phyloP scores from a whole-genome alignment of 2,113 vertebrate species.

The Bos indicus region DNA sequence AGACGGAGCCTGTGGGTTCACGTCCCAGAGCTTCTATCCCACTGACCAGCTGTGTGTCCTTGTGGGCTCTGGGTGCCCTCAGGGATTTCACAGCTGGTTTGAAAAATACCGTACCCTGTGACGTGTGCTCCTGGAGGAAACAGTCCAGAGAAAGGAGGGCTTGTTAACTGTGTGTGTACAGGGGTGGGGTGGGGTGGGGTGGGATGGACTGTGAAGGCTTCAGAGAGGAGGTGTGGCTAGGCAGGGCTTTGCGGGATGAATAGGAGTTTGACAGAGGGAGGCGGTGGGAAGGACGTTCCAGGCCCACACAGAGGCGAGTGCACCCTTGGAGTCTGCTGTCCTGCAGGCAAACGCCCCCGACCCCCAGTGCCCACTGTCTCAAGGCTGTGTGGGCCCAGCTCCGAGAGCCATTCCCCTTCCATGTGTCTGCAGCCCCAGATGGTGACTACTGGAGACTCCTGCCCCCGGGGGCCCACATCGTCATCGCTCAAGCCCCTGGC shows the following conservation, averaged over 20 bases:
- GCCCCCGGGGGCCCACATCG: slow-evolving; percentile 87
- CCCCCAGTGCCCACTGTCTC: accelerated
- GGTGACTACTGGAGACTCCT: slow-evolving; percentile 97
- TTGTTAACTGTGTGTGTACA: neutral
- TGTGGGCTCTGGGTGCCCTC: neutral
- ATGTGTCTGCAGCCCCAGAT: slow-evolving; percentile 81
- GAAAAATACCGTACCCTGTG: accelerated
- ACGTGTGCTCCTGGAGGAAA: too few species aligned
- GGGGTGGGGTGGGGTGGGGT: neutral
- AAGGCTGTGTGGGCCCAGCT: too few species aligned
- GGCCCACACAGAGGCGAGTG: neutral
- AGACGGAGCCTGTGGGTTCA: accelerated
- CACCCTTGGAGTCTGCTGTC: neutral
- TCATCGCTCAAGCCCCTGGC: slow-evolving; percentile 89
- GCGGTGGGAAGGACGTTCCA: accelerated
- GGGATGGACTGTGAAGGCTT: neutral
- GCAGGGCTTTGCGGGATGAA: neutral
- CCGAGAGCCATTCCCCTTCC: accelerated
- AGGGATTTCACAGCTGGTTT: neutral
- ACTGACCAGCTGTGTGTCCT: neutral
- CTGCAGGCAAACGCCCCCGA: accelerated
- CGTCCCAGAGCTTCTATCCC: accelerated
- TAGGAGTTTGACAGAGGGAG: neutral
- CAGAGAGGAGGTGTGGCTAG: neutral
- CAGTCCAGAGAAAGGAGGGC: neutral